Evolutionary conservation across 2,113 vertebrate species (phyloP), one percentile per base, ranked within the genome.

Genomic region (Cettia cetti): DNA sequence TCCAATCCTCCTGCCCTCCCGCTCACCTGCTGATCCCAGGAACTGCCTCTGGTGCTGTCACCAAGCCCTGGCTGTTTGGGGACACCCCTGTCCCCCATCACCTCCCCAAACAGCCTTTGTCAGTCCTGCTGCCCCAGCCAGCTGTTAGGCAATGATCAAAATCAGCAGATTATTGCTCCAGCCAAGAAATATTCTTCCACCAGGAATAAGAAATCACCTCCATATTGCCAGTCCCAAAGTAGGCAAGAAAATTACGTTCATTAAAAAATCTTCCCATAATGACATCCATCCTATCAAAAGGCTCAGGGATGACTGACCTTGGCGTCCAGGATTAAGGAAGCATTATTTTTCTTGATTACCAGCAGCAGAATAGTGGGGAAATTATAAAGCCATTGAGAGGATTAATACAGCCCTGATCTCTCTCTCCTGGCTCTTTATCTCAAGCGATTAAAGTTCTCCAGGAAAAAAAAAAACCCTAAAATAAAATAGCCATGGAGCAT

Each of bases 361-460:
- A 95, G 96, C 86, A 86, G 92, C 94, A 96, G 97, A 97, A 97
- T 47, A 97, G 95, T 79, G 56, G 78, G 78, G 95, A 97, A 98
- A 98, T 98, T 98, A 98, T 97, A 98, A 98, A 98, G 97, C 96
- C 97, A 98, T 97, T 95, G 97, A 97, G 97, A 98, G 97, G 97
- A 98, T 98, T 98, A 97, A 98, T 98, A 97, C 80, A 68, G 94
- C 92, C 97, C 96, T 97, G 98, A 98, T 97, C 95, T 97, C 94
- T 93, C 96, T 97, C 97, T 98, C 97, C 92, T 94, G 95, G 92
- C 95, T 98, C 97, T 98, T 97, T 98, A 97, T 98, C 97, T 98
- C 94, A 82, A 97, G 95, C 91, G 97, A 98, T 97, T 98, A 97
- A 97, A 98, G 97, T 98, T 97, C 96, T 92, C 74, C 30, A 60